A percentile compares a stretch with the other conserved stretches of the same genome.
These are phyloP conservation scores for Spinibarbus caldwelli DNA, from an alignment of 2,797 vertebrate species.

Conservation along the genomic window DNA sequence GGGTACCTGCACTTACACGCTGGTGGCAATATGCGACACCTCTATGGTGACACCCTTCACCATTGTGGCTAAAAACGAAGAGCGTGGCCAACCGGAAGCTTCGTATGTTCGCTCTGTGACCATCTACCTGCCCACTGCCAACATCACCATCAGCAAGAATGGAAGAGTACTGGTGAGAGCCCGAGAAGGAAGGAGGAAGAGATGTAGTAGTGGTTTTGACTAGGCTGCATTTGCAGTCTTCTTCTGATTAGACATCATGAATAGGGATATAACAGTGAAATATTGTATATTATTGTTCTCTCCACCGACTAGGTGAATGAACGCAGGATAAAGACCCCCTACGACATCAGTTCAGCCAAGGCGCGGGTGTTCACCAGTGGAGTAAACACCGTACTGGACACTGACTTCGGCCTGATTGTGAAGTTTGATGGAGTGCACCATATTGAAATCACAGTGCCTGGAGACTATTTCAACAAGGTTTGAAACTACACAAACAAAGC, in stretches of 20 bases:
- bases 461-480: constrained; percentile 88
- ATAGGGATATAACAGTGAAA: not conserved
- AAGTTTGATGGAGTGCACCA: constrained; percentile 89
- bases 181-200: not conserved
- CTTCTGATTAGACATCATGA: not conserved
- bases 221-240: not conserved
- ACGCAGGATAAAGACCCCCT: constrained; percentile 76
- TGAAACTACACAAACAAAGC: not conserved
- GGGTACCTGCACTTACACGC: constrained; percentile 82
- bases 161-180: constrained; percentile 80
- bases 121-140: constrained; percentile 70
- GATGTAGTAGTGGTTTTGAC: not conserved
- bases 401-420: constrained; percentile 84
- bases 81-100: constrained; percentile 72
- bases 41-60: constrained; percentile 78
- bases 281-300: constrained; percentile 4
- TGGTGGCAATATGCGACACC: constrained; percentile 80
- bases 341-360: constrained; percentile 64
- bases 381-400: constrained; percentile 82
- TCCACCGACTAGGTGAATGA: constrained; percentile 75
- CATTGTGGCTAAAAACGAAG: constrained; percentile 83
- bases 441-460: constrained; percentile 84
- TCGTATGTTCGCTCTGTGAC: constrained; percentile 77
- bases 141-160: constrained; percentile 77
- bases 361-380: constrained; percentile 81